Evolutionary conservation across 2,797 vertebrate species (phyloP).

Genomic region (Notamacropus eugenii): DNA sequence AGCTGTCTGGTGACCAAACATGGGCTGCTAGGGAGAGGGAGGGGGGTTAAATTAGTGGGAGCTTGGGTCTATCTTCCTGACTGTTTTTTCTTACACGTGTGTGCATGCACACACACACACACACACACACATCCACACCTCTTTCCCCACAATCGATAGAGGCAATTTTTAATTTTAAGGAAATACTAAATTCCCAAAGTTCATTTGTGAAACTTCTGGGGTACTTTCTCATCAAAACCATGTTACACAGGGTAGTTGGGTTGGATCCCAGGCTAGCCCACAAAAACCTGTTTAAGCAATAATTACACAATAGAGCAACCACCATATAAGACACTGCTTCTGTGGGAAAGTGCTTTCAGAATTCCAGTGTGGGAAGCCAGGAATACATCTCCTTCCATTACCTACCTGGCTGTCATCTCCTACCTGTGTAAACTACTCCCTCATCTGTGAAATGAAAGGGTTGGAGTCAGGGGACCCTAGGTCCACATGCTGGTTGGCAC

Average conservation of each 20-base stretch:
- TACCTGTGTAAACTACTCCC: neutral
- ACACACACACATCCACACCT: neutral
- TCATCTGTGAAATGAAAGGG: neutral
- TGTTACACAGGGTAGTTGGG: neutral
- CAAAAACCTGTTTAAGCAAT: neutral
- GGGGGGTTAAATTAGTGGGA: conserved; percentile 20
- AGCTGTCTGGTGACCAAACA: conserved; percentile 53
- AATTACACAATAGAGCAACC: neutral
- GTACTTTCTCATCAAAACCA: neutral
- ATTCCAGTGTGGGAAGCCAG: neutral
- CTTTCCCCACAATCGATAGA: neutral
- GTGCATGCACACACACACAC: too few relatives aligned
- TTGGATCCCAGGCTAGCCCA: neutral
- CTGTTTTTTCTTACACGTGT: neutral
- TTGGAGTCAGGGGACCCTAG: neutral
- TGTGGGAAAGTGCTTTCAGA: neutral
- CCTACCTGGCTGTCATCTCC: neutral
- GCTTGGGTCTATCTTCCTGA: neutral
- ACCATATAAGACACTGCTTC: neutral
- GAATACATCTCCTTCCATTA: neutral
- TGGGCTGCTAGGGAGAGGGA: neutral
- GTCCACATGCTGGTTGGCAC: neutral
- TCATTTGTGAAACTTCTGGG: neutral
- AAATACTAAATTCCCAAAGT: neutral
- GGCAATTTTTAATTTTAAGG: neutral